Conservation (phyloP, 2,888 invertebrate genomes). For the Pediacus dermestoides region DNA sequence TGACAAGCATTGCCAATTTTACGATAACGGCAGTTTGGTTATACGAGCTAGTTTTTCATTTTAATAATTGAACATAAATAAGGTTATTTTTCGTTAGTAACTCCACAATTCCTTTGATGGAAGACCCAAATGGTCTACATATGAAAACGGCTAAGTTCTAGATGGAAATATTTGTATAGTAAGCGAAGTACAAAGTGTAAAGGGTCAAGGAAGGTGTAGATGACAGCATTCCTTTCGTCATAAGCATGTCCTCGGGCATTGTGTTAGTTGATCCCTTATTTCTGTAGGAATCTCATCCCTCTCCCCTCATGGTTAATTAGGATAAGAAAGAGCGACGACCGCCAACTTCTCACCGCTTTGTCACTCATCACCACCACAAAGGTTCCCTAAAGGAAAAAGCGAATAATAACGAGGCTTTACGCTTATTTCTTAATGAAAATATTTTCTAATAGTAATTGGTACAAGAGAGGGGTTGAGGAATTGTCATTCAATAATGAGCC, state of each 20-base stretch:
- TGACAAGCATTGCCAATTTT: not conserved
- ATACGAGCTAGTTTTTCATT: too few relatives aligned
- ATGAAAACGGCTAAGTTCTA: too few relatives aligned
- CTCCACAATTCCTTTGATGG: too few relatives aligned
- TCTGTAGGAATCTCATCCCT: not conserved
- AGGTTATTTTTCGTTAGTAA: too few relatives aligned
- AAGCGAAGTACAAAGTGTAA: too few relatives aligned
- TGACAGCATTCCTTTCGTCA: not conserved
- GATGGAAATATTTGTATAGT: too few relatives aligned
- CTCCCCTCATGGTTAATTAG: constrained; percentile 6
- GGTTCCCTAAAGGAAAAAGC: too few relatives aligned
- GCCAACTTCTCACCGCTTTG: constrained; percentile 1
- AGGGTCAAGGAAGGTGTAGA: too few relatives aligned
- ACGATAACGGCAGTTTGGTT: too few relatives aligned
- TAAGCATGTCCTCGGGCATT: not conserved
- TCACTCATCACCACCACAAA: not conserved
- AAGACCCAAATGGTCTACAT: too few relatives aligned
- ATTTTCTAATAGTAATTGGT: not conserved
- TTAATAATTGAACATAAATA: too few relatives aligned
- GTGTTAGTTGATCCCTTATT: too few relatives aligned
- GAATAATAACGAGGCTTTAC: not conserved
- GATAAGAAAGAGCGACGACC: constrained; percentile 6
- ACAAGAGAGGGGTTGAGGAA: not conserved
- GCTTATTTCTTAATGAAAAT: not conserved
- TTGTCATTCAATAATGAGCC: constrained; percentile 2